These are phyloP conservation scores for Chlorodrepanis virens DNA, from an alignment of 2,113 vertebrate genomes.

Conservation along the genomic window DNA sequence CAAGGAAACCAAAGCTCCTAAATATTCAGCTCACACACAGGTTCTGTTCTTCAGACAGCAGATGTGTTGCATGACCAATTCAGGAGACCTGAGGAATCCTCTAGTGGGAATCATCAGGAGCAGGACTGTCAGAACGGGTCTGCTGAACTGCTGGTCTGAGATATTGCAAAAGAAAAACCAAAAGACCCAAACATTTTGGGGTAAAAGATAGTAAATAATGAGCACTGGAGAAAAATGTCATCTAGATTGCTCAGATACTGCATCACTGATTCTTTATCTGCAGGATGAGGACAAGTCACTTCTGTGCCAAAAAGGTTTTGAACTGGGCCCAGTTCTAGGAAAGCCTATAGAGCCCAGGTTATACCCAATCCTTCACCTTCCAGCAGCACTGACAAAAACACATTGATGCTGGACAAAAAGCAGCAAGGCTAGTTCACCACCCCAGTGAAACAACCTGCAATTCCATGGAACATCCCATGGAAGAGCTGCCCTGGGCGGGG, in stretches of 20 bases:
- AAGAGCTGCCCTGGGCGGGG: background rate
- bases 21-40: slow-evolving; percentile 53
- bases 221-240: background rate
- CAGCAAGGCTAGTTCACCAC: background rate
- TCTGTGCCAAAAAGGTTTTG: background rate
- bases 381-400: background rate
- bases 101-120: slow-evolving; percentile 27
- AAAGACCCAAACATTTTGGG: background rate
- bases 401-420: background rate
- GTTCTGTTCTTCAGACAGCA: slow-evolving; percentile 49
- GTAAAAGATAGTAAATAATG: background rate
- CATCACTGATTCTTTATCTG: background rate
- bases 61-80: slow-evolving; percentile 49
- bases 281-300: background rate
- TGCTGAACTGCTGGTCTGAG: slow-evolving; percentile 2
- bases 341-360: background rate
- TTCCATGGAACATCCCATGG: background rate
- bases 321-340: background rate
- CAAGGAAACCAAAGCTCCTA: background rate
- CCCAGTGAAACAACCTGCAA: background rate
- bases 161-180: background rate
- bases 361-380: background rate
- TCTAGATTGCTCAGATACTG: background rate
- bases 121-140: slow-evolving; percentile 26
- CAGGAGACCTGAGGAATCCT: slow-evolving; percentile 41